Percentiles rank a stretch among this genome's conserved stretches.
Evolutionary conservation across 2,113 vertebrate genomes (phyloP).

Genomic region (Ramphastos sulfuratus): DNA sequence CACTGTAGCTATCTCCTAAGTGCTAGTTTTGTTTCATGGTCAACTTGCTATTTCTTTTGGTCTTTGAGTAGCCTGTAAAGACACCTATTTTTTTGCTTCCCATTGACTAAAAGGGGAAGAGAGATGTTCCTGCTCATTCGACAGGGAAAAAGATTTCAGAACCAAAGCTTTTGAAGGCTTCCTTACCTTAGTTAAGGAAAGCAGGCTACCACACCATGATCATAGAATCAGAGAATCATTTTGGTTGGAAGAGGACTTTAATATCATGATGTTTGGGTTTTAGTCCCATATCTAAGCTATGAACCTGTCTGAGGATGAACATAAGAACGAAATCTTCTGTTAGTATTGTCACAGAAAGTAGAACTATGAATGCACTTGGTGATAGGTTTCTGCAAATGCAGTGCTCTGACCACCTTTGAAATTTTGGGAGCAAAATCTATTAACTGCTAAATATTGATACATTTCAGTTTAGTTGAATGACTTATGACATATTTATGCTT

Average conservation of each 20-base stretch:
- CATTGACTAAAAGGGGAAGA: background rate
- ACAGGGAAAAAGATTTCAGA: background rate
- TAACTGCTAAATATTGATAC: background rate
- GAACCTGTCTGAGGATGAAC: background rate
- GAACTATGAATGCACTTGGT: background rate
- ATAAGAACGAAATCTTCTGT: background rate
- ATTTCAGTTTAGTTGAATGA: background rate
- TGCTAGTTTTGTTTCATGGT: background rate
- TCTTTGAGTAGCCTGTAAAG: background rate
- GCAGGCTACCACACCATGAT: background rate
- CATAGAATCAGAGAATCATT: too few species aligned
- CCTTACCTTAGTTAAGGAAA: background rate
- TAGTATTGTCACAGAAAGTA: background rate
- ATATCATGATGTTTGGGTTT: background rate
- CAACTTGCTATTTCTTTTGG: background rate
- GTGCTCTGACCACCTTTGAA: background rate
- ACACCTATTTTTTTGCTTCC: background rate
- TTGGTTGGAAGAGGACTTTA: too few species aligned
- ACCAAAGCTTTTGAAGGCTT: background rate
- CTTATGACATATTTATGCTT: background rate
- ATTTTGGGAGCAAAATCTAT: background rate
- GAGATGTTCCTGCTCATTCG: background rate
- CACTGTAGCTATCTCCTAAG: background rate
- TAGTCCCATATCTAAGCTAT: background rate
- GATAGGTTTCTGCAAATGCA: background rate